Conservation (phyloP, 1,140 invertebrate genomes). For the Sarcophaga peregrina region DNA sequence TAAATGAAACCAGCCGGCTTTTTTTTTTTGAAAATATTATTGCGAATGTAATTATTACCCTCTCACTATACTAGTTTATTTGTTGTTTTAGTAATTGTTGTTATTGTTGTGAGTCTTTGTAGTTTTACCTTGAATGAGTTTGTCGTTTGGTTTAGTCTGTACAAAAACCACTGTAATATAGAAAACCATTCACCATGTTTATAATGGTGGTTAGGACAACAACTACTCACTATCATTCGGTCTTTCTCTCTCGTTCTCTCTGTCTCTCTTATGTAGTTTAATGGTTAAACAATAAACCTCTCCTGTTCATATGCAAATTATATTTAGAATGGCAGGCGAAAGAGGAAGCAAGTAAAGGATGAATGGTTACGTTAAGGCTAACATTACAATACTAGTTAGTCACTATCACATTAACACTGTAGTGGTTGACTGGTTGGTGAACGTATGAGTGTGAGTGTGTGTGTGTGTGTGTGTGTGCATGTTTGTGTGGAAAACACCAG, state of each 20-base stretch:
- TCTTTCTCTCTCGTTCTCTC: no score
- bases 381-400: background rate
- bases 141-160: background rate
- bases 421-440: background rate
- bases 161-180: conserved; percentile 33
- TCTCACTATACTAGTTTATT: background rate
- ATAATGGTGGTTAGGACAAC: conserved; percentile 2
- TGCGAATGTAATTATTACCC: background rate
- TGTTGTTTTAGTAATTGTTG: background rate
- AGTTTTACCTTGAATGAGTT: conserved; percentile 8
- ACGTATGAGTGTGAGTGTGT: background rate
- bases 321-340: background rate
- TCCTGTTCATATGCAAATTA: background rate
- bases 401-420: conserved; percentile 4
- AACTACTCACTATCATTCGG: no score
- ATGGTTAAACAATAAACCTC: background rate
- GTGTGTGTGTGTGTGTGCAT: background rate
- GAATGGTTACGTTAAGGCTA: background rate
- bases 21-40: background rate
- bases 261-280: no score
- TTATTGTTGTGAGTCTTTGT: background rate
- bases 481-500: background rate
- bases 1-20: conserved; percentile 1
- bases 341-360: background rate
- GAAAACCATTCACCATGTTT: conserved; percentile 34